Base-by-base conservation (phyloP, 30 jellyfish, hydroid and myxozoan genomes). In the Rhopilema esculentum region DNA sequence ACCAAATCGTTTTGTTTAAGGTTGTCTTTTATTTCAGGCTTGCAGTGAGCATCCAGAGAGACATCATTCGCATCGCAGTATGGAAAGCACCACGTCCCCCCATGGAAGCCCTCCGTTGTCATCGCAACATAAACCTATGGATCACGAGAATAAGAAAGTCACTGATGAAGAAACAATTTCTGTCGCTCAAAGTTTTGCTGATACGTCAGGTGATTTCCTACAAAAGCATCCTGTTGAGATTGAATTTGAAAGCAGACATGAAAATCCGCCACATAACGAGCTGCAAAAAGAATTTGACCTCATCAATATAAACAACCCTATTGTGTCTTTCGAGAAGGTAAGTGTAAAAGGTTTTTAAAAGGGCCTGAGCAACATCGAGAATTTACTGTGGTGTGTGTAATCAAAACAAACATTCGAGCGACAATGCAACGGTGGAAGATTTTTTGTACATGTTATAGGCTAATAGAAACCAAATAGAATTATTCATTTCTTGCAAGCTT, bases 271-370 rank as follows among this genome's bases (percentile, higher is more conserved):
- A 9, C 82, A 16, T 25, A 89, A 89, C 65, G 91, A 81, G 49
- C 72, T 94, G 33, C 96, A 94, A 49, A 97, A 94, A 68, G 98
- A 94, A 40, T 94, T 94, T 31, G 94, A 95, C 70, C 85, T 94
- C 66, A 84, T 94, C 67, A 90, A 89, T 84, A 75, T 94, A 48
- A 94, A 89, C 49, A 79, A 87, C 68, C 98, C 98, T 17, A 78
- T 83, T 80, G 95, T 85, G 31, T 82, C 95, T 1, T 82, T 94
- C 69, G 96, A 94, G 74, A 79, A 77, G 98, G 98, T 92, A 0
- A 22, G 93, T 32, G 15, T 4, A n/a, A 16, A 16, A 1, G 24
- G 57, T 31, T 20, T 7, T 4, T 21, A 6, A 12, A 40, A n/a
- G n/a, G n/a, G n/a, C n/a, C n/a, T n/a, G n/a, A n/a, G n/a, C n/a